These are phyloP conservation scores for Tychaedon coryphoeus DNA, from an alignment of 2,113 vertebrate species.

Conservation along the genomic window DNA sequence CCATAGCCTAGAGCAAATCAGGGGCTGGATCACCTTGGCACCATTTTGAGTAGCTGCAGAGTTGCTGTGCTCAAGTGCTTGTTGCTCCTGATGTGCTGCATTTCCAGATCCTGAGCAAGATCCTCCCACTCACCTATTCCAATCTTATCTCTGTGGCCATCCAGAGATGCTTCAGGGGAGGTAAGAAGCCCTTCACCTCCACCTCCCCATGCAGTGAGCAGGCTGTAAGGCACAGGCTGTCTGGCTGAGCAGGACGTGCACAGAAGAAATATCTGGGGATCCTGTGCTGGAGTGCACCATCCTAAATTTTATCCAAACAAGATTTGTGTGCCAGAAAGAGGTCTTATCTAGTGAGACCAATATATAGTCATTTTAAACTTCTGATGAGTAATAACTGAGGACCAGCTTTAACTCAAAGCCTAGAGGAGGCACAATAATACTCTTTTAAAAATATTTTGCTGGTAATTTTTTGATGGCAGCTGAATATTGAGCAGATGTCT, in stretches of 20 bases:
- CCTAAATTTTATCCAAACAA: neutral
- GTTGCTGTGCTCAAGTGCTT: neutral
- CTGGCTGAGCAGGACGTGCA: accelerated
- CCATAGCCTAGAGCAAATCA: neutral
- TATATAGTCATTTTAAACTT: neutral
- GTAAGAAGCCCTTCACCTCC: neutral
- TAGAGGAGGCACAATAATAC: neutral
- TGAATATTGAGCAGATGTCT: neutral
- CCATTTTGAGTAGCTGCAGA: neutral
- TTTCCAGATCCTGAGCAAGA: neutral
- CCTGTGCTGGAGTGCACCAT: neutral
- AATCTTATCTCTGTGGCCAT: neutral
- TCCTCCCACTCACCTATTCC: neutral
- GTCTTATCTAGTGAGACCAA: neutral
- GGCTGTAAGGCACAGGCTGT: neutral
- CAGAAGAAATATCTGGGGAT: neutral
- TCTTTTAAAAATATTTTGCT: neutral
- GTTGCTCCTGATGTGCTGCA: neutral
- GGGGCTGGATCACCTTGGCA: neutral
- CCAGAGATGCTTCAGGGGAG: neutral
- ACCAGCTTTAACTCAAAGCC: neutral
- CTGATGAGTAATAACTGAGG: neutral
- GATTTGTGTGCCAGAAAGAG: neutral
- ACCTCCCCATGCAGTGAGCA: accelerated
- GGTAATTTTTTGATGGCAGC: neutral